Base-by-base conservation (phyloP, 2,113 vertebrate genomes). In the Rynchops niger region DNA sequence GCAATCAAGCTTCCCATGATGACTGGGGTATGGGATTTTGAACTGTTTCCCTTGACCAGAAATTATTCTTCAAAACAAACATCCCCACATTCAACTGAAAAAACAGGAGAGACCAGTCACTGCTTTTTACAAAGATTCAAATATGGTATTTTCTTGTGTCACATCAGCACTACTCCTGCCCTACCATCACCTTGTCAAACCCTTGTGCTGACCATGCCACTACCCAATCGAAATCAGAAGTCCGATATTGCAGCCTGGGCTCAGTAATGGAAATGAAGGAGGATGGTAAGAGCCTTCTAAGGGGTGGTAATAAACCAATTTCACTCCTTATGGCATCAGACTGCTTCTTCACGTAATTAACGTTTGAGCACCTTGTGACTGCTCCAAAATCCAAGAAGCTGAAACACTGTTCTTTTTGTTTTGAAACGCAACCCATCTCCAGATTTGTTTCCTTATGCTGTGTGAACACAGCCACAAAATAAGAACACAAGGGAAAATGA, bases 191-290 rank as follows among this genome's bases (percentile, higher is more conserved):
- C 27, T 25, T 65, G 26, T 32, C 71, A 82, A 67, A 83, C 6
- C 26, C 29, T 61, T 3, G 3, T 19, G 43, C 43, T 76, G 40
- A 43, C n/a, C 17, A 38, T 9, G 16, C 13, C 71, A 47, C 32
- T 34, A 47, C 2, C 42, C 61, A 79, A 34, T 1, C 2, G 1
- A 43, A 67, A 49, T 4, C 3, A 0, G 3, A 56, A 52, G 16
- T 40, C 16, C 19, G 36, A 52, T 36, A n/a, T 34, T 11, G 26
- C 2, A 65, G 36, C 49, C 34, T 70, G 27, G 70, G 9, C 21
- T 52, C 45, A 72, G 34, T 25, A 74, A 91, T 8, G 12, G 43
- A 92, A 76, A 63, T 8, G 15, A 65, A 61, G 9, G 11, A 70
- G 27, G 16, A 59, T 22, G 15, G 23, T 15, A 40, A 55, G 6